These are phyloP conservation scores for Chitala chitala DNA, from an alignment of 2,113 vertebrate species.

Conservation along the genomic window DNA sequence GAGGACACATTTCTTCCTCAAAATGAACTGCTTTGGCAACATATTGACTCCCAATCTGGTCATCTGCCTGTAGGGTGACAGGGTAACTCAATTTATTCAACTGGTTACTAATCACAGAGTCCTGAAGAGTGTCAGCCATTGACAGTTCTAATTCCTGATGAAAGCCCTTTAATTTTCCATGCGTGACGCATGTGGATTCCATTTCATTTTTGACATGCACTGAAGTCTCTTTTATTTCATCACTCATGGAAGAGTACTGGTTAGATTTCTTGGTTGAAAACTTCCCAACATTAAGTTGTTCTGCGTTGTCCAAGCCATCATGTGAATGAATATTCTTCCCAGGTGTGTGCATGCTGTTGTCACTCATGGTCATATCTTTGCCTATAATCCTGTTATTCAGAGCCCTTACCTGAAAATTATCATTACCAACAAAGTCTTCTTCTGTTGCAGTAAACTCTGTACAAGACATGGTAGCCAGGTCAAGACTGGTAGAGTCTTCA, in stretches of 20 bases:
- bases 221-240: slow-evolving; percentile 27
- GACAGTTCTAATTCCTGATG: not conserved
- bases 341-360: slow-evolving; percentile 65
- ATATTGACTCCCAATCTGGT: slow-evolving; percentile 42
- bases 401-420: slow-evolving; percentile 47
- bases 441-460: slow-evolving; percentile 56
- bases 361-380: slow-evolving; percentile 56
- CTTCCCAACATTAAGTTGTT: slow-evolving; percentile 67
- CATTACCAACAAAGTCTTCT: slow-evolving; percentile 52
- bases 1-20: not conserved
- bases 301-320: slow-evolving; percentile 65
- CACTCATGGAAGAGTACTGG: slow-evolving; percentile 25
- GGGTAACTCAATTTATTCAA: slow-evolving; percentile 28
- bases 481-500: slow-evolving; percentile 53
- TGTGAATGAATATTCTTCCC: slow-evolving; percentile 74
- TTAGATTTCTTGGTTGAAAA: slow-evolving; percentile 62
- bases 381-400: slow-evolving; percentile 59
- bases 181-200: not conserved
- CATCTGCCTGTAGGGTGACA: slow-evolving; percentile 42
- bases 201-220: not conserved
- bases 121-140: not conserved
- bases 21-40: slow-evolving; percentile 14
- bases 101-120: not conserved
- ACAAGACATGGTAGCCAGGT: slow-evolving; percentile 46
- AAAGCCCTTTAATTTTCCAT: not conserved